Evolutionary conservation across 2,888 invertebrate genomes (phyloP), one percentile per base, ranked within the genome.

Genomic region (Pseudococcus viburni): DNA sequence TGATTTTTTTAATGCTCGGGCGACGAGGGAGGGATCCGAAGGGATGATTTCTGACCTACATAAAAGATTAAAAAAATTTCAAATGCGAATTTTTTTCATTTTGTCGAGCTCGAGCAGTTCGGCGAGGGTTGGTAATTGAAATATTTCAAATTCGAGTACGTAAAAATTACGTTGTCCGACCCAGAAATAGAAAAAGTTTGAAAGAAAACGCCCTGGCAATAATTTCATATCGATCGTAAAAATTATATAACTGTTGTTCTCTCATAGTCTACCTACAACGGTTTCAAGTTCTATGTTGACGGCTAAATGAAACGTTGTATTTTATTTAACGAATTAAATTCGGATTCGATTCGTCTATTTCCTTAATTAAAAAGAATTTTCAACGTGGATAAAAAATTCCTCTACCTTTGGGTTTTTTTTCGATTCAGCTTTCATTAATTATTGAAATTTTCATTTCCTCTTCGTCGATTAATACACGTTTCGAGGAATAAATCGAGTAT

Each of bases 161-260:
- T 42, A 42, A 46, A 80, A 80, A 80, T 42, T 83, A 8, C 19
- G 46, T 83, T 73, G 46, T 46, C 64, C 64, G 64, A 83, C 42
- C 80, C 42, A 83, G 80, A 83, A 83, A 83, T 83, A 46, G 80
- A 83, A 83, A 83, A 83, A 83, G 80, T 83, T 83, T 83, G 8
- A 19, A 83, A 83, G 46, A 46, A 83, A 83, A 83, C 80, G 80
- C 80, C 80, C 80, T 46, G 80, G 80, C 46, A 83, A 83, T 83
- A 83, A 83, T 83, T 83, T 83, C 46, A 83, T 83, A 83, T 83
- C 80, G 80, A 83, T 83, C 80, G 80, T 83, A 83, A 83, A 83
- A 83, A 83, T 83, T 83, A 83, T 83, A 83, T 83, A 83, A 83
- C 39, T 83, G 80, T 42, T 83, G 80, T 83, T 83, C 80, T 46